Percentiles rank a stretch among this genome's conserved stretches.
phyloP scores from a whole-genome alignment of 1,140 invertebrate genomes.

The Philaenus spumarius region DNA sequence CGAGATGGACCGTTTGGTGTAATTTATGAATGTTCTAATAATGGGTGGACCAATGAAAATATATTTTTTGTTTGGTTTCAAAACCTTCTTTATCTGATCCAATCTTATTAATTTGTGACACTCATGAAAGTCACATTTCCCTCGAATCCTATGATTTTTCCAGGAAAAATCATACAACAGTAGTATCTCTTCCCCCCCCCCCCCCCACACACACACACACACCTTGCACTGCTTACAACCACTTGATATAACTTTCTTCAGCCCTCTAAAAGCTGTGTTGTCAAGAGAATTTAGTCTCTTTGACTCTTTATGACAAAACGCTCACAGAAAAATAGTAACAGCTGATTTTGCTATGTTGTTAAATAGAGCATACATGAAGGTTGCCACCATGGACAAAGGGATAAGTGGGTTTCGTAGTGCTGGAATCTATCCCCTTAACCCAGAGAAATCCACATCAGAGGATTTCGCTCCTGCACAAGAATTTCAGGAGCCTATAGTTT shows the following conservation, averaged over 20 bases:
- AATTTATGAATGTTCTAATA: conserved; percentile 31
- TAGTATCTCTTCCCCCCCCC: conserved; percentile 23
- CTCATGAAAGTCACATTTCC: conserved; percentile 28
- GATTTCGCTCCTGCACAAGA: too few species aligned
- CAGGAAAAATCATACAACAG: conserved; percentile 29
- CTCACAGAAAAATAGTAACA: background rate
- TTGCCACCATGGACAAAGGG: background rate
- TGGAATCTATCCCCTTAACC: too few species aligned
- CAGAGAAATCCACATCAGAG: too few species aligned
- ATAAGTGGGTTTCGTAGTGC: background rate
- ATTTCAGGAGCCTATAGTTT: background rate
- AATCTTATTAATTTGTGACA: conserved; percentile 31
- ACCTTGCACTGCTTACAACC: conserved; percentile 34
- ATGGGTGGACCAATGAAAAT: conserved; percentile 35
- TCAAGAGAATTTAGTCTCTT: too few species aligned
- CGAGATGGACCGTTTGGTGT: conserved; percentile 33
- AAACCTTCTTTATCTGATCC: conserved; percentile 22
- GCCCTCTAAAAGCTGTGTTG: conserved; percentile 30
- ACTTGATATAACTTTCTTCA: conserved; percentile 32
- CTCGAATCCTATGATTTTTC: conserved; percentile 26
- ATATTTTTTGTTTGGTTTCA: conserved; percentile 33
- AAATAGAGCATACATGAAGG: background rate
- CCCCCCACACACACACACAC: too few species aligned
- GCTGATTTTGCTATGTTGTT: background rate
- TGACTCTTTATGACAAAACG: too few species aligned